Evolutionary conservation across 2,888 invertebrate species (phyloP).

Genomic region (Spodoptera littoralis): DNA sequence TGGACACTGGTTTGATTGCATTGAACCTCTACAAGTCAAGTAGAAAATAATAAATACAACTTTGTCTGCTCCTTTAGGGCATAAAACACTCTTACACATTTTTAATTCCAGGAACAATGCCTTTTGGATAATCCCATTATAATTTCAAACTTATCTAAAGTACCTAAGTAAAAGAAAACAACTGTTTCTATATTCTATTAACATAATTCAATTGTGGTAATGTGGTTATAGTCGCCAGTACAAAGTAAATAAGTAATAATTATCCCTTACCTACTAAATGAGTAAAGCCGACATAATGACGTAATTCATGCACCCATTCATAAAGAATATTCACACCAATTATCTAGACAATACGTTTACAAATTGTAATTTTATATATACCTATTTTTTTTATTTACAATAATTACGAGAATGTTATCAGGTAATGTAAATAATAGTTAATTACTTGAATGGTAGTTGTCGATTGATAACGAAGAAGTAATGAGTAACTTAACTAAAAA

Average conservation of each 20-base stretch:
- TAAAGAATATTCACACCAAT: constrained; percentile 8
- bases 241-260: no score
- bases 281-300: neutral
- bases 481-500: neutral
- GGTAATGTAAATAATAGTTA: constrained; percentile 22
- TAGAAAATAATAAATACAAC: no score
- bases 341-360: constrained; percentile 5
- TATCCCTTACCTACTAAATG: neutral
- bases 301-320: constrained; percentile 1
- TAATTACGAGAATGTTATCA: constrained; percentile 17
- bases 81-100: no score
- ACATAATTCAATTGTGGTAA: constrained; percentile 3
- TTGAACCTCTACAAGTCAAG: no score
- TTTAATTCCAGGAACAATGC: no score
- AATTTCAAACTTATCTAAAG: no score
- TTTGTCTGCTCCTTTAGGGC: no score
- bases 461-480: constrained; percentile 6
- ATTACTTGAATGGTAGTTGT: constrained; percentile 13
- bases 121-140: no score
- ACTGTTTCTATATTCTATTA: no score
- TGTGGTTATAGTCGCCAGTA: neutral
- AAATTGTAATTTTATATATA: constrained; percentile 1
- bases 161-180: no score
- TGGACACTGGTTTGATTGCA: no score
- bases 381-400: neutral